phyloP scores from a whole-genome alignment of 2,113 vertebrate genomes.

The Tyto alba region DNA sequence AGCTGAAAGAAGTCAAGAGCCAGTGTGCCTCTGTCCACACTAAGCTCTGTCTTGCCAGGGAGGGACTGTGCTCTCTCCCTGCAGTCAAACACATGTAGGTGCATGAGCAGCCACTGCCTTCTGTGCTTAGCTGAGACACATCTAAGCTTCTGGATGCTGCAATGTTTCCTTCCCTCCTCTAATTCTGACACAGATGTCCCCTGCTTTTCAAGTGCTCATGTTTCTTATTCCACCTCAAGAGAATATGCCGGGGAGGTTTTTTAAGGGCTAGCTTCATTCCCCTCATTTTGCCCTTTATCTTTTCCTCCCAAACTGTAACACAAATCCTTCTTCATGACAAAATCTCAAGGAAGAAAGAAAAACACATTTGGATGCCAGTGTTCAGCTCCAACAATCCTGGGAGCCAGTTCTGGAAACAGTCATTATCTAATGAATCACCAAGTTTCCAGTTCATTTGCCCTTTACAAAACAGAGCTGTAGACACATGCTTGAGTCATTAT shows the following conservation, averaged over 20 bases:
- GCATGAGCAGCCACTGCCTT: not conserved
- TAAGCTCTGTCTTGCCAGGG: not conserved
- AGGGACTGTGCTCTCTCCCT: not conserved
- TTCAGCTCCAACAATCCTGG: constrained; percentile 10
- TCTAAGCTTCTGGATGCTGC: not conserved
- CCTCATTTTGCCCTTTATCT: not conserved
- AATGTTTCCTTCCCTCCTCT: not conserved
- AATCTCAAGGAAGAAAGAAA: constrained; percentile 22
- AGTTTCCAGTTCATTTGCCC: constrained; percentile 33
- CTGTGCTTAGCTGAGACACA: not conserved
- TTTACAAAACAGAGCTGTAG: not conserved
- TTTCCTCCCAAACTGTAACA: not conserved
- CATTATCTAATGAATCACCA: constrained; percentile 46
- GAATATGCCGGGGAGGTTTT: not conserved
- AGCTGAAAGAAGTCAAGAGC: not conserved
- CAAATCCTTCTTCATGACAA: not conserved
- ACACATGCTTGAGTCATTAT: not conserved
- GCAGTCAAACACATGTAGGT: not conserved
- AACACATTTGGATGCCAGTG: not conserved
- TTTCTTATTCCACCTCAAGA: not conserved
- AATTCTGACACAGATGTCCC: not conserved
- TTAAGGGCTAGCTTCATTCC: not conserved
- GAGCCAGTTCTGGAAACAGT: constrained; percentile 21
- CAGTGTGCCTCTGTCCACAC: not conserved
- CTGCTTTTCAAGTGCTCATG: not conserved